A percentile compares a stretch with the other conserved stretches of the same genome.
Conservation (phyloP, 2,888 invertebrate species). For the Orthosia incerta region DNA sequence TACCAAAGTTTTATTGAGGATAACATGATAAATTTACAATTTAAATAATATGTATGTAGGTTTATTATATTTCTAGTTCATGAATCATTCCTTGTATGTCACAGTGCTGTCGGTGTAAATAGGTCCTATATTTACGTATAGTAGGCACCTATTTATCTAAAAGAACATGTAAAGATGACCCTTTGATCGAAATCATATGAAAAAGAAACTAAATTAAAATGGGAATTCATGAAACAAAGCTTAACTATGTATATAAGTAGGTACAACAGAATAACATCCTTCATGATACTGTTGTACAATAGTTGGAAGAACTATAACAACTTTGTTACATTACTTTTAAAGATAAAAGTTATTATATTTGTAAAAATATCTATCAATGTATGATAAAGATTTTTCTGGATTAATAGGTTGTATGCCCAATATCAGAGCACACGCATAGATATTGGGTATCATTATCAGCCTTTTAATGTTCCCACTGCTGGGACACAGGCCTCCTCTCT, state of each 20-base stretch:
- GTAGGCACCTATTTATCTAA: not conserved
- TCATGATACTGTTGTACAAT: not conserved
- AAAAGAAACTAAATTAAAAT: not conserved
- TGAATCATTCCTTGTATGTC: slow-evolving; percentile 22
- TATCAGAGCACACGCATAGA: too few species aligned
- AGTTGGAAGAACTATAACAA: not conserved
- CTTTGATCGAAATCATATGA: too few species aligned
- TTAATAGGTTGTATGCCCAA: too few species aligned
- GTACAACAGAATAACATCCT: not conserved
- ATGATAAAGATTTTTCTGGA: not conserved
- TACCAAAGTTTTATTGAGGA: slow-evolving; percentile 17
- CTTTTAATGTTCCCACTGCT: too few species aligned
- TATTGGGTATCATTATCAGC: too few species aligned
- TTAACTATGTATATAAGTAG: not conserved
- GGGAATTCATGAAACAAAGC: not conserved
- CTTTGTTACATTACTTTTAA: not conserved
- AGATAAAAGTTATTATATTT: not conserved
- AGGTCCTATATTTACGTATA: not conserved
- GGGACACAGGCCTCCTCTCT: too few species aligned
- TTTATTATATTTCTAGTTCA: slow-evolving; percentile 14
- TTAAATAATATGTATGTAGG: not conserved
- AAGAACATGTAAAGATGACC: not conserved
- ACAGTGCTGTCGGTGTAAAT: not conserved
- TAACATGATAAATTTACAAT: slow-evolving; percentile 10
- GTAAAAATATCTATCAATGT: not conserved